These are phyloP conservation scores for Drosophila histrio DNA, from an alignment of 2,888 invertebrate species.

Conservation along the genomic window DNA sequence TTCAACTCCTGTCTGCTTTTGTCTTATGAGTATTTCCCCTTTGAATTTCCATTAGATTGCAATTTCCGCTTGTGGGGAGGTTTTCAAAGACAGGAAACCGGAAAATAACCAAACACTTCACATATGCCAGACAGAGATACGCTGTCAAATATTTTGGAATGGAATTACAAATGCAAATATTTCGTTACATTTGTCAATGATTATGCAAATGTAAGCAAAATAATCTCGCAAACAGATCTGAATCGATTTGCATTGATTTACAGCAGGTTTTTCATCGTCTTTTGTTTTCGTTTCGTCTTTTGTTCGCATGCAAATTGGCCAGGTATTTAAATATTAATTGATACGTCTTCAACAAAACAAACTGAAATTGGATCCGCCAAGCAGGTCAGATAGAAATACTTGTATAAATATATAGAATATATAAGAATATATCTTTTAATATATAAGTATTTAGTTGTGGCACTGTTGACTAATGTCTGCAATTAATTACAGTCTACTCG, in stretches of 20 bases:
- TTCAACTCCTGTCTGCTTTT: background rate
- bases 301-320: background rate
- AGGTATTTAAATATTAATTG: slow-evolving; percentile 26
- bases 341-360: background rate
- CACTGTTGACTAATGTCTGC: slow-evolving; percentile 46
- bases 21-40: slow-evolving; percentile 1
- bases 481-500: slow-evolving; percentile 33
- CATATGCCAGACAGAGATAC: background rate
- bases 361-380: background rate
- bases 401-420: background rate
- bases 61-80: slow-evolving; percentile 13
- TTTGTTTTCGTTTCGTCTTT: slow-evolving; percentile 2
- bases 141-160: slow-evolving; percentile 1
- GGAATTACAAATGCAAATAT: slow-evolving; percentile 32
- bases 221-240: slow-evolving; percentile 3
- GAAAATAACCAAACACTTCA: background rate
- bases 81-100: background rate
- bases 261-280: background rate
- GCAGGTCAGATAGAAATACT: background rate
- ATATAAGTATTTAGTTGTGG: background rate
- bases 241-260: slow-evolving; percentile 24
- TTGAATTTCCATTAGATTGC: slow-evolving; percentile 10
- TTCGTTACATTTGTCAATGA: slow-evolving; percentile 29
- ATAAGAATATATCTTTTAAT: background rate
- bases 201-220: slow-evolving; percentile 39